Evolutionary conservation across 2,888 invertebrate species (phyloP), one percentile per base, ranked within the genome.

Genomic region (Thereva unica): DNA sequence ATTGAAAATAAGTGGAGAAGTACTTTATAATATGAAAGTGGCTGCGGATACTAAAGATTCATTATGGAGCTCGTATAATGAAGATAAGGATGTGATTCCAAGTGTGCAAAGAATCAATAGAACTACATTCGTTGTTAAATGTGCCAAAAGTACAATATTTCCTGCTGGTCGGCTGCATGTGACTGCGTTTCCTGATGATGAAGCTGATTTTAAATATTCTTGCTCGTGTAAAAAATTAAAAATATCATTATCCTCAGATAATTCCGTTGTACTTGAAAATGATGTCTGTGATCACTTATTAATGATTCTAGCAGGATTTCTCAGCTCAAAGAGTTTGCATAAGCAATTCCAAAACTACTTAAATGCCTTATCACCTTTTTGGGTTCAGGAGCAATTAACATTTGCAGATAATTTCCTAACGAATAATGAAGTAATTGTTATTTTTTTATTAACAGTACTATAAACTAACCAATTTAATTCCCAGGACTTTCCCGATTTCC

Each of bases 211-310:
- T 4, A 56, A 40, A 8, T 77, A 75, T 69, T 75, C 74, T 0
- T 80, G 80, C 69, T 75, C 79, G 4, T 80, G 80, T 52, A 78
- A 78, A 63, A 80, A 78, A 50, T 69, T 79, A 0, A 78, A 78
- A 69, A 78, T 79, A 5, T 74, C 78, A 6, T 73, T 80, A n/a
- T 78, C 78, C 47, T 74, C 64, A 37, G 67, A 70, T 35, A 68
- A 71, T 49, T 66, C 78, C 0, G 74, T 79, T 4, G 75, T 76
- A 1, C 73, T 80, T 73, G 76, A 78, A 69, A 78, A 78, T 44
- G 78, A 79, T 68, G 75, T 78, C n/a, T 80, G 80, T 69, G 80
- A 80, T 68, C 80, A 80, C 72, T 67, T 79, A 66, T 63, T 79
- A 47, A 70, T 80, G 4, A 73, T 80, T 5, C 67, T 80, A 3